These are phyloP conservation scores for Phaonia tiefii DNA, from an alignment of 2,888 invertebrate genomes.

Conservation along the genomic window DNA sequence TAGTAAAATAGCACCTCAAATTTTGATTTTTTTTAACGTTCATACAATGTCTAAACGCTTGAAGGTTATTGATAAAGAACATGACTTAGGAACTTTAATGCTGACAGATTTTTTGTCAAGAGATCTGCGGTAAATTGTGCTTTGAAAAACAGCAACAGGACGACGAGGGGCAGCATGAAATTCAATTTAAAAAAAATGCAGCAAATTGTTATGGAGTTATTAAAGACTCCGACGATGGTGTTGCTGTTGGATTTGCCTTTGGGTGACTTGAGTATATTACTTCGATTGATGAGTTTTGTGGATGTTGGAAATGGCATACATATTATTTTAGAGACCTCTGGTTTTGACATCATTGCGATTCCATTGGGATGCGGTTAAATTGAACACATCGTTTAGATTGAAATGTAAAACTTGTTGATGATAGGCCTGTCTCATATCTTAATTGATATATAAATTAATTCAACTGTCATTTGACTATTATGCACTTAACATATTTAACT, in stretches of 20 bases:
- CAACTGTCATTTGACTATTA: no score
- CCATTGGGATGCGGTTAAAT: no score
- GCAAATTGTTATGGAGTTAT: background rate
- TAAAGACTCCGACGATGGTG: slow-evolving; percentile 15
- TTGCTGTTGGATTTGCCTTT: slow-evolving; percentile 37
- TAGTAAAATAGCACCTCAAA: background rate
- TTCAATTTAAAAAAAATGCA: slow-evolving; percentile 39
- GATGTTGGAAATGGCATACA: no score
- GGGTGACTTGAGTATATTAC: no score
- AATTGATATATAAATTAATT: slow-evolving; percentile 52
- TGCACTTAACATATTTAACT: no score
- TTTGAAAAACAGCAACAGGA: no score
- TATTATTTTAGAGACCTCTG: no score
- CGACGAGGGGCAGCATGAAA: no score
- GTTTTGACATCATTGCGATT: no score
- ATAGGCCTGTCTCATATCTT: slow-evolving; percentile 24
- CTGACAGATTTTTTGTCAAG: slow-evolving; percentile 31
- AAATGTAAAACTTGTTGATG: slow-evolving; percentile 26
- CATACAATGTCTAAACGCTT: slow-evolving; percentile 27
- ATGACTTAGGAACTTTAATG: slow-evolving; percentile 38
- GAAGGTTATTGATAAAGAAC: slow-evolving; percentile 57
- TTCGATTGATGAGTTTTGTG: no score
- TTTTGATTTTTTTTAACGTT: no score
- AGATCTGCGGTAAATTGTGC: slow-evolving; percentile 20
- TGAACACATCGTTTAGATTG: no score